These are phyloP conservation scores for Seriola aureovittata DNA, from an alignment of 2,113 vertebrate species.

Conservation along the genomic window DNA sequence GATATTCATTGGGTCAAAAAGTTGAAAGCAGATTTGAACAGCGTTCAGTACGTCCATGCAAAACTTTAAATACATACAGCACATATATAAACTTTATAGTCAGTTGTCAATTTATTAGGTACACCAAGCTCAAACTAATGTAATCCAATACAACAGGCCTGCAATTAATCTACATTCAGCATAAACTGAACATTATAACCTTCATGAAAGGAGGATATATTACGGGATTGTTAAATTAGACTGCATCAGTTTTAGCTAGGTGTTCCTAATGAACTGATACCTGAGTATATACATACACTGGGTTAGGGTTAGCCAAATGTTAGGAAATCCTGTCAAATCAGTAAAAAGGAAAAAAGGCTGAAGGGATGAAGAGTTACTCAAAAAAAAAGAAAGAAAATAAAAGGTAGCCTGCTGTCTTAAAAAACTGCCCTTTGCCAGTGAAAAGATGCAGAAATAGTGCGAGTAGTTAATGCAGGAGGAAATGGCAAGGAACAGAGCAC, in stretches of 20 bases:
- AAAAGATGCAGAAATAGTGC: not conserved
- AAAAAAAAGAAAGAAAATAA: too few relatives aligned
- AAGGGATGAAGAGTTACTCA: not conserved
- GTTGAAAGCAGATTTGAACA: not conserved
- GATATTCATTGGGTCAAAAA: conserved; percentile 49
- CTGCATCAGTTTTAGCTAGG: not conserved
- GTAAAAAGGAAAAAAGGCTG: not conserved
- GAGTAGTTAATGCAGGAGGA: not conserved
- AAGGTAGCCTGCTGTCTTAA: too few relatives aligned
- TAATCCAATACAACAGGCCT: too few relatives aligned
- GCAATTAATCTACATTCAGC: not conserved
- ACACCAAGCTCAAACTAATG: not conserved
- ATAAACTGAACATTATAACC: not conserved
- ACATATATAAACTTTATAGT: not conserved
- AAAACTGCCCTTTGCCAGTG: too few relatives aligned
- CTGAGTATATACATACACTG: not conserved
- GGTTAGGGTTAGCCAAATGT: too few relatives aligned
- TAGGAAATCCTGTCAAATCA: not conserved
- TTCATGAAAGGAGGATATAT: not conserved
- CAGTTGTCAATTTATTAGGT: not conserved
- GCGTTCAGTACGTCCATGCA: not conserved
- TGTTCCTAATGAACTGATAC: not conserved
- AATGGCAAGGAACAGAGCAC: not conserved
- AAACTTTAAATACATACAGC: conserved; percentile 6
- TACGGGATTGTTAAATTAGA: not conserved